Base-by-base conservation (phyloP, 2,888 invertebrate species). In the Linyphia triangularis region DNA sequence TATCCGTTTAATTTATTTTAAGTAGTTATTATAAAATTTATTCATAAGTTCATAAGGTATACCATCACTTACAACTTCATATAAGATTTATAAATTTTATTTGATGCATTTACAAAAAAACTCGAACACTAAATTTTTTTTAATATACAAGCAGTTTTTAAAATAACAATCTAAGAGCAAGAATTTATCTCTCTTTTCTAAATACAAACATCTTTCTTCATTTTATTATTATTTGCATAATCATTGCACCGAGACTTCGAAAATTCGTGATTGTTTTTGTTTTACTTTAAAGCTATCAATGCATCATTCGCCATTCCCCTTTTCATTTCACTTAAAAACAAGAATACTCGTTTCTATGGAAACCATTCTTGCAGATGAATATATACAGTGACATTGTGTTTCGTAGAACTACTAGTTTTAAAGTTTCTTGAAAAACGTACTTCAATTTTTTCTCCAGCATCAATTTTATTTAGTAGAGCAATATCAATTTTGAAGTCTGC, bases 321-420 rank as follows among this genome's bases (percentile, higher is more conserved):
- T n/a, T 67, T 78, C 65, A 67, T 78, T 65, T 65, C 24, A 10
- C 19, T 65, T 28, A 65, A 78, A 30, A 78, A 78, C 28, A 22
- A 26, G 13, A n/a, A 51, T 51, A 51, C 51, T 19, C 65, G 78
- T 51, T 67, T 30, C 65, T 43, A 65, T 51, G 63, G 67, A n/a
- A 78, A 78, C 78, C 30, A 40, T 13, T 65, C 10, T 28, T 78
- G 26, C 28, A 28, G 28, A 40, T 51, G 51, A 78, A 78, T 78
- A 78, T 78, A 51, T 78, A 78, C 65, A 65, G 43, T 19, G 63
- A 63, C 28, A 4, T n/a, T 77, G 22, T 77, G 61, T 63, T 77
- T 28, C 19, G 40, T 33, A 59, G 37, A 26, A 77, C 43, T 63
- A 6, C 37, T 37, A n/a, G 37, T 77, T 77, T 77, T 63, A 77